Evolutionary conservation across 2,888 invertebrate species (phyloP), one percentile per base, ranked within the genome.

Genomic region (Drosophila eohydei): DNA sequence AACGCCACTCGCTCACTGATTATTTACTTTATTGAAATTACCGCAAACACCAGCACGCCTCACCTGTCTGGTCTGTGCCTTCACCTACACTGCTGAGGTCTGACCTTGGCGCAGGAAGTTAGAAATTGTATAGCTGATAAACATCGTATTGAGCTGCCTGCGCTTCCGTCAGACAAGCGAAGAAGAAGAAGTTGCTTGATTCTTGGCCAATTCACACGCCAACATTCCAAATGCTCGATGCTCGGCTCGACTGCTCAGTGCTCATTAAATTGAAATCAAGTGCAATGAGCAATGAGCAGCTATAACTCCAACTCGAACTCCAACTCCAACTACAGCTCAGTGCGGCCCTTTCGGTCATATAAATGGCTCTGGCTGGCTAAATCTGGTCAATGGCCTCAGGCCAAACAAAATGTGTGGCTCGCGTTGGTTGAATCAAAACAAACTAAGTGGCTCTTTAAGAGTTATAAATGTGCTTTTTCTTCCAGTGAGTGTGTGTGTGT

Each of bases 1-100:
- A 77, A 64, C 57, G 60, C 60, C 61, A 71, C 54, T 73, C 66
- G 62, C 58, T 63, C 51, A 26, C 75, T 63, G 89, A 78, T 79
- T 79, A 84, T 89, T 87, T 89, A 81, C 71, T 89, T 84, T 74
- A 83, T 76, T 88, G 80, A 84, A 84, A 87, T 89, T 89, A 77
- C 76, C 76, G 38, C 54, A 48, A 48, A 14, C 54, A 38, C 16
- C 38, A 30, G 12, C 28, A 11, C 14, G 40, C 30, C n/a, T 28
- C 54, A 7, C 34, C 46, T 44, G 11, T 8, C 16, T 38, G 14
- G 11, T 8, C 16, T 38, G 14, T 2, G 30, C n/a, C 30, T 66
- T 52, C 55, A 14, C 30, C 52, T 16, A 14, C 28, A n/a, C n/a
- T n/a, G 4, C n/a, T 8, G 2, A 7, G 28, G 46, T 11, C 68